A percentile compares a stretch with the other conserved stretches of the same genome.
These are phyloP conservation scores for Rhabdophis nuchalis DNA, from an alignment of 2,797 vertebrate species.

Conservation along the genomic window DNA sequence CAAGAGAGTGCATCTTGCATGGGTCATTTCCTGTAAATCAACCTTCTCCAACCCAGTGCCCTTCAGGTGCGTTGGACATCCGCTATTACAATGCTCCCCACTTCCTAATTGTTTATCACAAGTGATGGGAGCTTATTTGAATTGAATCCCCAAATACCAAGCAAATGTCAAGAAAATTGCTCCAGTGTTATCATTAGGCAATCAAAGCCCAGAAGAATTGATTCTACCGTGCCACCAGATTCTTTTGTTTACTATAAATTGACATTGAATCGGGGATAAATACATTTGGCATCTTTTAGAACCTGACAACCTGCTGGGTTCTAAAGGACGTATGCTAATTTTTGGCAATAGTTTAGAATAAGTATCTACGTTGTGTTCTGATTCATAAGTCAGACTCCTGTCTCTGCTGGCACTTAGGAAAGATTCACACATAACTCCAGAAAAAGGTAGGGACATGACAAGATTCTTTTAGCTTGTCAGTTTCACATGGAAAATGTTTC, in stretches of 20 bases:
- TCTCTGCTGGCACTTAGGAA: neutral
- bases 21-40: neutral
- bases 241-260: neutral
- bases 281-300: neutral
- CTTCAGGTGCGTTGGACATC: neutral
- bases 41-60: neutral
- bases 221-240: neutral
- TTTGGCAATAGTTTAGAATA: neutral
- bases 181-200: neutral
- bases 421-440: constrained; percentile 13
- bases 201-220: neutral
- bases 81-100: neutral
- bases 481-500: neutral
- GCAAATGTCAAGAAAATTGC: neutral
- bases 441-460: neutral
- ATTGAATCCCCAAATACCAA: neutral
- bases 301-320: neutral
- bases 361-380: neutral
- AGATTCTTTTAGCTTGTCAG: constrained; percentile 19
- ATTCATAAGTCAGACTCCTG: neutral
- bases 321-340: neutral
- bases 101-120: neutral
- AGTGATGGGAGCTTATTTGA: neutral
- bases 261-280: neutral
- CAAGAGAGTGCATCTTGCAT: neutral